phyloP scores from a whole-genome alignment of 2,797 vertebrate species.

The Takifugu ocellatus region DNA sequence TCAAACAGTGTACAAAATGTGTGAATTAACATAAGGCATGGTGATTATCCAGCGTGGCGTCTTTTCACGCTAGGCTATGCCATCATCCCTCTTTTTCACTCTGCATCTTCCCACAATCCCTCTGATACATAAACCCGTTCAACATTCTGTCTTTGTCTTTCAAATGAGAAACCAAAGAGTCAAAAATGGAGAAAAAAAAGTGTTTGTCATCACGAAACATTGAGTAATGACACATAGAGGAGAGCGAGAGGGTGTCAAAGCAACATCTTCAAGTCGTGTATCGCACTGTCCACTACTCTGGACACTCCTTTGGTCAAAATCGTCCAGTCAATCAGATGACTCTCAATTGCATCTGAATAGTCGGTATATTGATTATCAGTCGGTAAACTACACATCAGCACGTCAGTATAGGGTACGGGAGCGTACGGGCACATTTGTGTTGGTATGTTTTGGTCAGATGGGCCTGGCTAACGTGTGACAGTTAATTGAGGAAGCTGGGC shows the following conservation, averaged over 20 bases:
- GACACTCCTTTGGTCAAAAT: slow-evolving; percentile 73
- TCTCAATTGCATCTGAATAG: slow-evolving; percentile 47
- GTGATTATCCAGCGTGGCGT: slow-evolving; percentile 48
- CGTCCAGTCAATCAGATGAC: slow-evolving; percentile 62
- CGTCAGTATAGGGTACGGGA: slow-evolving; percentile 52
- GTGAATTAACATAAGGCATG: slow-evolving; percentile 54
- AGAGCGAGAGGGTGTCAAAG: slow-evolving; percentile 12
- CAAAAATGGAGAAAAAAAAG: slow-evolving; percentile 12
- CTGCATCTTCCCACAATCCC: slow-evolving; percentile 37
- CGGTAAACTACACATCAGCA: slow-evolving; percentile 55
- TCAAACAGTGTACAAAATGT: slow-evolving; percentile 42
- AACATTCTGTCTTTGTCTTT: slow-evolving; percentile 44
- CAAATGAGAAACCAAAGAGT: slow-evolving; percentile 30
- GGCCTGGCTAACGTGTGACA: slow-evolving; percentile 27
- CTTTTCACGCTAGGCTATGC: slow-evolving; percentile 34
- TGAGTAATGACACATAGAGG: slow-evolving; percentile 53
- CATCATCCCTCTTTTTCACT: slow-evolving; percentile 22
- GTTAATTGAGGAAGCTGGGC: slow-evolving; percentile 81
- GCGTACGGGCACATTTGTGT: slow-evolving; percentile 69
- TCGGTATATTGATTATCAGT: slow-evolving; percentile 63
- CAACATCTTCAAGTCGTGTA: slow-evolving; percentile 49
- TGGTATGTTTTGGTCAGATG: slow-evolving; percentile 69
- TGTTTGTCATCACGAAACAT: slow-evolving; percentile 41
- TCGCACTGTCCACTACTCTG: slow-evolving; percentile 61
- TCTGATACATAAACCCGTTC: slow-evolving; percentile 42